Conservation (phyloP, 2,113 vertebrate genomes). For the Oncorhynchus masou region DNA sequence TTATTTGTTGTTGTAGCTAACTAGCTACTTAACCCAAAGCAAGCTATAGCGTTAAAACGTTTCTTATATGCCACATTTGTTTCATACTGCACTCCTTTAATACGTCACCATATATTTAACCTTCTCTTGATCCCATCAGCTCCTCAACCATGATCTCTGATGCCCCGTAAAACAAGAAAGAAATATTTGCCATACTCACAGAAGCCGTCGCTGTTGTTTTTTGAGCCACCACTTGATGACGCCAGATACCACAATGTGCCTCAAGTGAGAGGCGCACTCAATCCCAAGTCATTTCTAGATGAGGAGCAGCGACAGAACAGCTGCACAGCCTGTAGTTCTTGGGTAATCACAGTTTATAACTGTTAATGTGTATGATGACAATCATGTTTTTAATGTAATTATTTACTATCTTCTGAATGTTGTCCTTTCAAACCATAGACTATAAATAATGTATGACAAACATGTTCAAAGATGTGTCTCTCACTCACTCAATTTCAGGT, state of each 20-base stretch:
- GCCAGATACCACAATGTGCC: constrained; percentile 64
- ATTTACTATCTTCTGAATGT: not conserved
- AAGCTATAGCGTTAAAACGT: too few relatives aligned
- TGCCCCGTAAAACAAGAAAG: constrained; percentile 83
- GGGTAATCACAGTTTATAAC: constrained; percentile 54
- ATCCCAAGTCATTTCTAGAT: constrained; percentile 72
- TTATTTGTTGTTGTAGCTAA: too few relatives aligned
- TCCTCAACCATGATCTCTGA: constrained; percentile 64
- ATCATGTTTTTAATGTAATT: not conserved
- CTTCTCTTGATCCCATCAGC: constrained; percentile 11
- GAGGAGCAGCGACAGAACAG: constrained; percentile 55
- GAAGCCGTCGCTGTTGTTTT: constrained; percentile 79
- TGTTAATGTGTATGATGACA: not conserved
- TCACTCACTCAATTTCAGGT: constrained; percentile 69
- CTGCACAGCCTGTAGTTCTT: constrained; percentile 40
- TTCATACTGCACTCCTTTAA: too few relatives aligned
- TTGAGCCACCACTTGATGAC: constrained; percentile 75
- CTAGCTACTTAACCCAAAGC: too few relatives aligned
- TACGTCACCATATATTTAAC: not conserved
- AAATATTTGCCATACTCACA: constrained; percentile 14
- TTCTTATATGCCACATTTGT: too few relatives aligned
- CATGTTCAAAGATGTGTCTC: not conserved
- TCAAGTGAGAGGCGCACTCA: constrained; percentile 52
- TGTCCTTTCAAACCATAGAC: not conserved
- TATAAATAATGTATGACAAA: too few relatives aligned